Percentiles rank a stretch among this genome's conserved stretches.
phyloP scores from a whole-genome alignment of 2,113 vertebrate genomes.

The Australoheros scitulus region DNA sequence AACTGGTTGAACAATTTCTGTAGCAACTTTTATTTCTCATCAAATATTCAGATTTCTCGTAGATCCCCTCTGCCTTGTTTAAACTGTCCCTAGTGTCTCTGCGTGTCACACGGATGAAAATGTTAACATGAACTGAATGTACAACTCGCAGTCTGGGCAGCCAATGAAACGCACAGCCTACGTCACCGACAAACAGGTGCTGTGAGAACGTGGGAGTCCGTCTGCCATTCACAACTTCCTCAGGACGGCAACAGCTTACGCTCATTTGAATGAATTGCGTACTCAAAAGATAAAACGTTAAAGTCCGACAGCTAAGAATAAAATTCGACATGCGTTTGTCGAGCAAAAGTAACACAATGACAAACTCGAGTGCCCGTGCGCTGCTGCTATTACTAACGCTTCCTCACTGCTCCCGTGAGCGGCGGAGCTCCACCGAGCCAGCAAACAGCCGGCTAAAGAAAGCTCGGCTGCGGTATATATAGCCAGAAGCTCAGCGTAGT shows the following conservation, averaged over 20 bases:
- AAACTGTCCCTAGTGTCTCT: not conserved
- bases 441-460: not conserved
- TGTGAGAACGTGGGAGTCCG: conserved; percentile 46
- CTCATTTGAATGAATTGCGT: not conserved
- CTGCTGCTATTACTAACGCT: not conserved
- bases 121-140: conserved; percentile 25
- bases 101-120: not conserved
- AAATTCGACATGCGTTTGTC: not conserved
- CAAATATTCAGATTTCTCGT: not conserved
- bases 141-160: conserved; percentile 1
- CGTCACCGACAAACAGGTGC: conserved; percentile 76
- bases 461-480: not conserved
- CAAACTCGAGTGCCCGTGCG: not conserved
- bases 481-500: not conserved
- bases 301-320: not conserved
- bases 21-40: not conserved
- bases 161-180: conserved; percentile 60
- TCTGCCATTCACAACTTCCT: conserved; percentile 67
- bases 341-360: not conserved
- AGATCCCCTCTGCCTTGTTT: not conserved
- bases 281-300: not conserved
- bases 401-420: not conserved
- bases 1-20: not conserved
- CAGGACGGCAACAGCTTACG: conserved; percentile 16
- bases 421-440: not conserved